phyloP scores from a whole-genome alignment of 2,888 invertebrate species.

The Acanthosepion lycidas region DNA sequence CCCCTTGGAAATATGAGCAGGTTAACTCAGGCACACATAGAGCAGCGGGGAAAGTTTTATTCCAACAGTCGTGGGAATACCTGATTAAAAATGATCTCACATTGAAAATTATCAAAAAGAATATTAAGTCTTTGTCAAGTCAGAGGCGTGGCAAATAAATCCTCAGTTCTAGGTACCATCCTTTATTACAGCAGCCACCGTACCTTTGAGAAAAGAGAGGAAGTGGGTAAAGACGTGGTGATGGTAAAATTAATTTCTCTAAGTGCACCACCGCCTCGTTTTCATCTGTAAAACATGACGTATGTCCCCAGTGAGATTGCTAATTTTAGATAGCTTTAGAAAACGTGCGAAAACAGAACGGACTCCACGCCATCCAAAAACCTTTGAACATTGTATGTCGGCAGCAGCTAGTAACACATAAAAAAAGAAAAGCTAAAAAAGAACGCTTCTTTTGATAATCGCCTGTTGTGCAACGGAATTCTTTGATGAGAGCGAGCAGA shows the following conservation, averaged over 20 bases:
- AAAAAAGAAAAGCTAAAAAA: neutral
- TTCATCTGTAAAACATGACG: slow-evolving; percentile 1
- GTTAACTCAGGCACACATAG: no score
- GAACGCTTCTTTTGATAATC: neutral
- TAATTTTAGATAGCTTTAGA: neutral
- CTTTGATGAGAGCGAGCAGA: neutral
- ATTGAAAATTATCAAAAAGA: no score
- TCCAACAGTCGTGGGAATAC: no score
- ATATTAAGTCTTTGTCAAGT: no score
- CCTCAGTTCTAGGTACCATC: no score
- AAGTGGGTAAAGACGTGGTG: neutral
- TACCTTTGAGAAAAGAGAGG: no score
- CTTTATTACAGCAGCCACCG: no score
- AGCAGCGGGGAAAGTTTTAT: no score
- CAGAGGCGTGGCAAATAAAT: no score
- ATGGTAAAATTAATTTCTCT: neutral
- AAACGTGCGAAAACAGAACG: neutral
- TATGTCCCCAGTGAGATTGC: neutral
- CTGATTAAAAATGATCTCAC: no score
- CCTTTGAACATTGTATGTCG: neutral
- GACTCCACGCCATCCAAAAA: neutral
- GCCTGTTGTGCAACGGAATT: neutral
- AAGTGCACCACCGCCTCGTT: neutral
- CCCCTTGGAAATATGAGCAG: no score
- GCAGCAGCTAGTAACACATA: neutral